Evolutionary conservation across 2,797 vertebrate species (phyloP), one percentile per base, ranked within the genome.

Genomic region (Podarcis lilfordi): DNA sequence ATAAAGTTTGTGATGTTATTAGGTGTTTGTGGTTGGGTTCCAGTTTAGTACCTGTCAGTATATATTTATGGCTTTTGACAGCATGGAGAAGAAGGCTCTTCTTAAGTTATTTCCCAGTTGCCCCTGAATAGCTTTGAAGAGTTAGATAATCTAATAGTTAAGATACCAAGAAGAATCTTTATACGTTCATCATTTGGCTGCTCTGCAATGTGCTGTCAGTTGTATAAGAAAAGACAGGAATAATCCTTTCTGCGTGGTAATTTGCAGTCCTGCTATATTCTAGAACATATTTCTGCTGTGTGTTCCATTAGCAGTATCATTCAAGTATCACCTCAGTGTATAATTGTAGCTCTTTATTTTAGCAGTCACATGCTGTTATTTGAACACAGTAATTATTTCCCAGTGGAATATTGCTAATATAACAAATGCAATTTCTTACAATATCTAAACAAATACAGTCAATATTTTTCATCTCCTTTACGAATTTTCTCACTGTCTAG

Each of bases 361-460:
- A 79, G 40, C 45, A 81, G 32, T 87, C 50, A 17, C 21, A 71
- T 84, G 32, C 37, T 72, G 29, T 80, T 81, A 25, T 72, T 79
- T 71, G 50, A 89, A 74, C 59, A 64, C 55, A 71, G 55, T 55
- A 82, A 89, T 87, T 66, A 78, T 71, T 85, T 50, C 68, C 43
- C 25, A 77, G n/a, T 32, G 66, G 61, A 86, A 61, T 78, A 68
- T 76, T 86, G 29, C 55, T 75, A 59, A 61, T 90, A 50, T 37
- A 88, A 80, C 77, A 81, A 75, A 84, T 72, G 19, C 13, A 79
- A 72, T 74, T 74, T 72, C 40, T 82, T 76, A 43, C 11, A 82
- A 27, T 76, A 71, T 8, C 35, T 64, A 83, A 75, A 68, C 55
- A 74, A 29, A 15, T 68, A 75, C 45, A 87, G 37, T 75, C 71